These are phyloP conservation scores for Leptinotarsa haldemani DNA, from an alignment of 2,888 invertebrate genomes.

Conservation along the genomic window DNA sequence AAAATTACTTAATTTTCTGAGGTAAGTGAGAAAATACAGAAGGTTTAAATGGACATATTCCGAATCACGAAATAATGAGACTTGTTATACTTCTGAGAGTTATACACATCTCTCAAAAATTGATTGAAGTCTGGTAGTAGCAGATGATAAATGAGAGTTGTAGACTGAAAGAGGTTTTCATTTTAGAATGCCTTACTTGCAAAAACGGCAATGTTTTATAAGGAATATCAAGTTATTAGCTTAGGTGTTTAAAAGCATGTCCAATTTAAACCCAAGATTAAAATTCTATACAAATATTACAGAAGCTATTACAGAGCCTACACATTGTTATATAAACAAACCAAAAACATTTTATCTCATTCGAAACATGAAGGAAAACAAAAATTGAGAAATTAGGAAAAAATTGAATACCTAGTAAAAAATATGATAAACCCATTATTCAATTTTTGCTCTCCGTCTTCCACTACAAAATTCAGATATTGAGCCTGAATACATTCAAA, in stretches of 20 bases:
- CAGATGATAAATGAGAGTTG: background rate
- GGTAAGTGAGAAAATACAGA: background rate
- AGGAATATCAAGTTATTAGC: background rate
- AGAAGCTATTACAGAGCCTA: conserved; percentile 23
- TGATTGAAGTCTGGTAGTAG: background rate
- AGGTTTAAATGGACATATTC: conserved; percentile 1
- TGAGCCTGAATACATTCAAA: background rate
- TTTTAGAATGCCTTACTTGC: no score
- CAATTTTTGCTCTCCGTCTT: background rate
- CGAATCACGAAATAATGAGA: background rate
- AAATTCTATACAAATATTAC: background rate
- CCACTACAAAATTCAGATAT: background rate
- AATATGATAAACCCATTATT: background rate
- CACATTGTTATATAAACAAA: conserved; percentile 12
- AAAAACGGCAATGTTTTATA: background rate
- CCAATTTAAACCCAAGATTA: conserved; percentile 6
- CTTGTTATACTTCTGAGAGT: background rate
- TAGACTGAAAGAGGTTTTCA: background rate
- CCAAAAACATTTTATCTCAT: background rate
- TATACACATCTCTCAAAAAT: background rate
- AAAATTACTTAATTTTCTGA: conserved; percentile 2
- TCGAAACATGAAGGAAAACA: background rate
- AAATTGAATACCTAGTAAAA: background rate
- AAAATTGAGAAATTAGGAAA: background rate
- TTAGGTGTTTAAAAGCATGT: background rate